Base-by-base conservation (phyloP, 2,797 vertebrate species). In the Pseudochirops cupreus region DNA sequence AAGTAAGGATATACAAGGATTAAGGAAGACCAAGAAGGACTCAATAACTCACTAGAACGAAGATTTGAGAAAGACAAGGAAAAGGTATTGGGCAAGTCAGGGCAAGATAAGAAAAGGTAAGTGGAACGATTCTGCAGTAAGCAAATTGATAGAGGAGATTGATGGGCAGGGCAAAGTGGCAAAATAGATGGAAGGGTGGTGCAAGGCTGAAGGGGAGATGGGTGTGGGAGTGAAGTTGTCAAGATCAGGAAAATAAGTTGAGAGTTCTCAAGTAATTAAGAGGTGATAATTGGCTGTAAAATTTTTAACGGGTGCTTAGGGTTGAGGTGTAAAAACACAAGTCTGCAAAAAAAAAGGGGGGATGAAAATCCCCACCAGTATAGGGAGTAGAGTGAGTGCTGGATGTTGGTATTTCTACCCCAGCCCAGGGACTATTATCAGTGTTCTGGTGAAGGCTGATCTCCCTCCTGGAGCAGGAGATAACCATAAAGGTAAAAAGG, bases 251-350 rank as follows among this genome's bases (percentile, higher is more conserved):
- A 26, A 46, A 39, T 46, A 82, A 82, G 74, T 82, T 46, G 31
- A 46, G 39, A 87, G 67, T 82, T 82, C 67, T 82, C 67, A 39
- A 82, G 67, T 87, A 87, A 87, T 87, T 50, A 82, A 46, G 74
- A 87, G 74, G 74, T 87, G 74, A 87, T 87, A 87, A 87, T 87
- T 50, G 74, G 74, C 74, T 87, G 74, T 46, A 87, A 87, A 87
- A 87, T 11, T 87, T 50, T 87, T 87, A 87, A 87, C 74, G 50
- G 74, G 74, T 87, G 74, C 39, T 87, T 87, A 87, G 39, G 74
- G 21, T 87, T 50, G 74, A 87, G 74, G 74, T 87, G 74, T 87
- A 87, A 87, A 87, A 87, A 12, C 21, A 87, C 39, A 82, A 21
- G 74, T 87, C 74, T 87, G 74, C 39, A 50, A 87, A 46, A 46